These are phyloP conservation scores for Osmoderma eremita DNA, from an alignment of 2,888 invertebrate species.

Conservation along the genomic window DNA sequence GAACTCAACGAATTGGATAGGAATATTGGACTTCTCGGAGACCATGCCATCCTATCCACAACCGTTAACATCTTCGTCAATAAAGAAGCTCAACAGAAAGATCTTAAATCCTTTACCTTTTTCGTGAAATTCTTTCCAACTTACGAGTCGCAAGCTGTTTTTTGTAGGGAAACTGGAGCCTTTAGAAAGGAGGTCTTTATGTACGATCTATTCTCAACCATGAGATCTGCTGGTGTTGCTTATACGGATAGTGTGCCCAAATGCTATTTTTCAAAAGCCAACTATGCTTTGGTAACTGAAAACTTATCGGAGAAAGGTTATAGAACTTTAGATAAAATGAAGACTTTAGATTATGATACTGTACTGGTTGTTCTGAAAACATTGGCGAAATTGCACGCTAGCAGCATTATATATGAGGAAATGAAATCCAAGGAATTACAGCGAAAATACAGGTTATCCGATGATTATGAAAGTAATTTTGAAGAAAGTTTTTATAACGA, in stretches of 20 bases:
- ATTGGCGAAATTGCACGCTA: constrained; percentile 60
- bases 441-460: constrained; percentile 49
- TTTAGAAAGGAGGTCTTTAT: constrained; percentile 46
- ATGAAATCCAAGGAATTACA: constrained; percentile 44
- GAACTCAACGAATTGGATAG: constrained; percentile 39
- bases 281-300: constrained; percentile 58
- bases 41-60: constrained; percentile 51
- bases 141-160: constrained; percentile 48
- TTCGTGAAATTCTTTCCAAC: constrained; percentile 57
- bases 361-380: constrained; percentile 54
- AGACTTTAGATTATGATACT: constrained; percentile 53
- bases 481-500: constrained; percentile 56
- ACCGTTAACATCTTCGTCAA: constrained; percentile 42
- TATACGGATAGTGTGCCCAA: constrained; percentile 41
- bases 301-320: constrained; percentile 58
- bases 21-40: constrained; percentile 54
- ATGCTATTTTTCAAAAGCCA: constrained; percentile 44
- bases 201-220: constrained; percentile 37
- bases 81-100: constrained; percentile 41
- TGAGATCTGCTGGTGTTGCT: constrained; percentile 18
- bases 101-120: constrained; percentile 45
- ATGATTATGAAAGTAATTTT: constrained; percentile 54
- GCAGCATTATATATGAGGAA: constrained; percentile 60
- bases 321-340: constrained; percentile 50
- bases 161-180: constrained; percentile 53